Base-by-base conservation (phyloP, 1,140 invertebrate species). In the Amphibalanus amphitrite region DNA sequence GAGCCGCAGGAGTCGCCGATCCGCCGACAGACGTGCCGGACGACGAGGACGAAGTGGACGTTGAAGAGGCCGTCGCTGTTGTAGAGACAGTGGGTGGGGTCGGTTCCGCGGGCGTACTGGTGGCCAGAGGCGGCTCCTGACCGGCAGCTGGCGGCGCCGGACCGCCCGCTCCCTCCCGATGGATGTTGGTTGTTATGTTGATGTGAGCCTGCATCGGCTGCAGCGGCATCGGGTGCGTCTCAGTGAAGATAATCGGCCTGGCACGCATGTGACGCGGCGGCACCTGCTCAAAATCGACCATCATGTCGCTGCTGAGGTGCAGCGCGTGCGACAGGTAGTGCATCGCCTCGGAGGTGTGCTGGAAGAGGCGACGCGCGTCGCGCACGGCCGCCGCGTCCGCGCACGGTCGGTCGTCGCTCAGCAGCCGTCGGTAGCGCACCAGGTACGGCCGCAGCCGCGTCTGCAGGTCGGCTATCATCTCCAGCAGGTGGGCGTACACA, bases 271-370 rank as follows among this genome's bases (percentile, higher is more conserved):
- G 83, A 73, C 91, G 81, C 0, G 89, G 90, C 23, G 88, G 86
- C 13, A 84, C 79, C 73, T 85, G 83, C 29, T 82, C 81, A 38
- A 90, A 83, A 74, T 91, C 86, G 64, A 92, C 84, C 79, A 88
- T 88, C 38, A 93, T 83, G 77, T 97, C 93, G 77, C 91, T 95
- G 17, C 94, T 81, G 4, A 88, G 87, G 79, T 97, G 94, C 79
- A 90, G 90, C 29, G 89, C 88, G 78, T 96, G 94, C 10, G 90
- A 86, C 71, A 95, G 81, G 71, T 86, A 88, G 78, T 97, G 94
- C 73, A 94, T 82, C 29, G 89, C 82, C 78, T 91, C 87, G 0
- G 88, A 88, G 0, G 69, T 67, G 71, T 64, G 72, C n/a, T 64
- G 70, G 33, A 64, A 64, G 28, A 23, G 29, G 65, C n/a, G 72